phyloP scores from a whole-genome alignment of 2,888 invertebrate genomes.

The Xanthorhoe spadicearia region DNA sequence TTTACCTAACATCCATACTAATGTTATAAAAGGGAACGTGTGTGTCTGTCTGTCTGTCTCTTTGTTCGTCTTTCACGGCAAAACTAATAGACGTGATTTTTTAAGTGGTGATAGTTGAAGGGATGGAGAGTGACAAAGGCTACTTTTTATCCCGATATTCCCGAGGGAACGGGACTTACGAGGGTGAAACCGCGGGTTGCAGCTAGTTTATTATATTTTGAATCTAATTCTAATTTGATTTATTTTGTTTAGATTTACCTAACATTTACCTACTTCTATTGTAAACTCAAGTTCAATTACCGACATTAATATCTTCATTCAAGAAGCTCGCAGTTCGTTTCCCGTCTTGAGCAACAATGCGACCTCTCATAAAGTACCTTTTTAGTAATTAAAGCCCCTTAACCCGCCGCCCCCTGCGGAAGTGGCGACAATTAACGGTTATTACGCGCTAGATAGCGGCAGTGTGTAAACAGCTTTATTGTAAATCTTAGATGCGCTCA shows the following conservation, averaged over 20 bases:
- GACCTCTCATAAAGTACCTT: constrained; percentile 6
- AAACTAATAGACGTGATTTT: no score
- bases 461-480: constrained; percentile 30
- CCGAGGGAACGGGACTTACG: no score
- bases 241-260: no score
- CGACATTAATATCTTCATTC: background rate
- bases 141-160: no score
- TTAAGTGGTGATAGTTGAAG: no score
- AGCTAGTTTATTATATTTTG: no score
- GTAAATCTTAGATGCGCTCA: constrained; percentile 9
- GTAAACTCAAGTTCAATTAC: background rate
- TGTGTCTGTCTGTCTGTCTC: no score
- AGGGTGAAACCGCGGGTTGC: no score
- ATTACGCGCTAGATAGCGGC: constrained; percentile 21
- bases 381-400: constrained; percentile 15
- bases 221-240: no score
- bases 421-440: constrained; percentile 9
- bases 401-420: constrained; percentile 11
- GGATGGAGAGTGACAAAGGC: no score
- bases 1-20: background rate
- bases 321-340: background rate
- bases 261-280: background rate
- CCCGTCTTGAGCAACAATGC: background rate
- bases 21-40: background rate
- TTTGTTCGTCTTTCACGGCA: no score